Evolutionary conservation across 30 jellyfish, hydroid and myxozoan genomes (phyloP).

Genomic region (Aurelia coerulea): DNA sequence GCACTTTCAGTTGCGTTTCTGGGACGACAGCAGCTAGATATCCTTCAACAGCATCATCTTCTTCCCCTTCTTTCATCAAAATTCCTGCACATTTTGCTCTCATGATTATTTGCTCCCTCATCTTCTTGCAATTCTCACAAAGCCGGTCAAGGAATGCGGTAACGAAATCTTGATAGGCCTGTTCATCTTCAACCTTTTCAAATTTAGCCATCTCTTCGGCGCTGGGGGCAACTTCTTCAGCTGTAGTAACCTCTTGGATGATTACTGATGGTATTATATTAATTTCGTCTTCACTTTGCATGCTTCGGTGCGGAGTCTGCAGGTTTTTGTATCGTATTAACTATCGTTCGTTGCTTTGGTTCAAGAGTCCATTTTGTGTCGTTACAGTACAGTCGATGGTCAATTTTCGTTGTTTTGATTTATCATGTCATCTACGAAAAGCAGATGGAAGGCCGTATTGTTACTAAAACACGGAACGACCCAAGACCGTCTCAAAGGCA

Average conservation of each 20-base stretch:
- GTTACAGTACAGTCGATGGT: too few species aligned
- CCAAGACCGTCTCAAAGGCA: too few species aligned
- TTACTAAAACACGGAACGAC: too few species aligned
- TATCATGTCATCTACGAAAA: too few species aligned
- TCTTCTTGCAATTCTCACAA: conserved; percentile 63
- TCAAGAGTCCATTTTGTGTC: too few species aligned
- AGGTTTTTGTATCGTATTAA: too few species aligned
- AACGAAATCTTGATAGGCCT: conserved; percentile 39
- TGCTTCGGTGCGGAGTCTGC: background rate
- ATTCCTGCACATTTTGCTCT: conserved; percentile 50
- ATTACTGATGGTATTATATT: background rate
- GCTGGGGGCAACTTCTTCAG: conserved; percentile 1
- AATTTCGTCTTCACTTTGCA: conserved; percentile 10
- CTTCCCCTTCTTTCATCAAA: conserved; percentile 35
- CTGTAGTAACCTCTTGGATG: conserved; percentile 8
- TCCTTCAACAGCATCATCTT: conserved; percentile 31
- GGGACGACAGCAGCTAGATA: conserved; percentile 22
- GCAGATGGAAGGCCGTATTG: too few species aligned
- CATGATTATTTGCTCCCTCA: conserved; percentile 55
- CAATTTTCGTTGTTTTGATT: too few species aligned
- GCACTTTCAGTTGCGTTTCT: conserved; percentile 25
- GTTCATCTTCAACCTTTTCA: conserved; percentile 16
- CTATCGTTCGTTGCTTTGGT: too few species aligned
- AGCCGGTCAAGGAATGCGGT: conserved; percentile 47
- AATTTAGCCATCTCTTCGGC: conserved; percentile 12